phyloP scores from a whole-genome alignment of 2,888 invertebrate genomes.

The Artemia sinica region DNA sequence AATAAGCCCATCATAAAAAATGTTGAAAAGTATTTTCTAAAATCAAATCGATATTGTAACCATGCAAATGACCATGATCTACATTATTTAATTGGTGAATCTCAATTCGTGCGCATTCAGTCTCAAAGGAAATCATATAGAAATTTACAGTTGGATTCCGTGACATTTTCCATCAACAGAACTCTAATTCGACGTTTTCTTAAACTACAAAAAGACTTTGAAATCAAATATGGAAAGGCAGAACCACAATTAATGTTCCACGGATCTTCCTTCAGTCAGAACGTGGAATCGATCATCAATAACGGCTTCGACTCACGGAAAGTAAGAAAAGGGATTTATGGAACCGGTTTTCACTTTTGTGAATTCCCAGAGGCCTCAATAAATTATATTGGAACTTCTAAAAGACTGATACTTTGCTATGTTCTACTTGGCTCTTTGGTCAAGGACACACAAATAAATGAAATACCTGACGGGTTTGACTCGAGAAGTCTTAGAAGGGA shows the following conservation, averaged over 20 bases:
- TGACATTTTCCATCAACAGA: not conserved
- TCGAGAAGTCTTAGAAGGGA: not conserved
- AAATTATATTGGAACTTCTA: not conserved
- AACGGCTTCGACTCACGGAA: constrained; percentile 3
- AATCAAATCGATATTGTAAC: not conserved
- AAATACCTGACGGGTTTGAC: not conserved
- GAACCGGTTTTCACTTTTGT: not conserved
- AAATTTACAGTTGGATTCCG: constrained; percentile 1
- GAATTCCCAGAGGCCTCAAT: constrained; percentile 2
- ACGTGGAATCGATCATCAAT: not conserved
- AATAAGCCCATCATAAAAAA: not conserved
- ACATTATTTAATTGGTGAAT: constrained; percentile 6
- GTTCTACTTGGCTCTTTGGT: not conserved
- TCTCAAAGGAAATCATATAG: not conserved
- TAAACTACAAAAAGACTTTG: not conserved
- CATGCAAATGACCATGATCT: constrained; percentile 5
- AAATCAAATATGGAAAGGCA: not conserved
- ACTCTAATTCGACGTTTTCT: not conserved
- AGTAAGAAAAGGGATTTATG: not conserved
- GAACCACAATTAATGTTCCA: constrained; percentile 1
- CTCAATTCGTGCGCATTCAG: constrained; percentile 2
- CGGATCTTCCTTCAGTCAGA: constrained; percentile 3
- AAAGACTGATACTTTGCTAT: not conserved
- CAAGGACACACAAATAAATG: not conserved
- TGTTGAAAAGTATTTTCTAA: constrained; percentile 2